Conservation (phyloP, 2,113 vertebrate species). For the Phyllostomus hastatus region DNA sequence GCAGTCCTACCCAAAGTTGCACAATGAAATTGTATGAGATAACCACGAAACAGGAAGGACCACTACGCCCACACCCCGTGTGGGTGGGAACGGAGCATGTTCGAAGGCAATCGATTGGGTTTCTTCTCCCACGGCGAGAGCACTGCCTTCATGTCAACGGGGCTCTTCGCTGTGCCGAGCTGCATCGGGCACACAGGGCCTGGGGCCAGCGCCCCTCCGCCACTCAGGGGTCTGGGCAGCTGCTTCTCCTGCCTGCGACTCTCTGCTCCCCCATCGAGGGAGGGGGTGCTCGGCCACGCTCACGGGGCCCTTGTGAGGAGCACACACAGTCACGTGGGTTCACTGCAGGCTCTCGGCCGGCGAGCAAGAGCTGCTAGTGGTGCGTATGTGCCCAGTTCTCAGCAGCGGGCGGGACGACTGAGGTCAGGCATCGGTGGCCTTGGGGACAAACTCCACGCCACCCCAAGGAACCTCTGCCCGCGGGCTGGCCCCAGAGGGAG, state of each 20-base stretch:
- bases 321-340: background rate
- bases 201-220: rapidly evolving
- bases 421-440: background rate
- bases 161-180: background rate
- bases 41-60: background rate
- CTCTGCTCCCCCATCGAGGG: background rate
- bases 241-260: background rate
- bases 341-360: too few relatives aligned
- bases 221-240: background rate
- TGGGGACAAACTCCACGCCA: background rate
- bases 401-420: too few relatives aligned
- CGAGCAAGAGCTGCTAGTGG: rapidly evolving
- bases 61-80: rapidly evolving
- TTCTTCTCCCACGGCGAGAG: background rate
- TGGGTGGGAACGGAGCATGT: background rate
- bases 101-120: rapidly evolving
- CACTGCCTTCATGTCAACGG: rapidly evolving
- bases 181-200: rapidly evolving
- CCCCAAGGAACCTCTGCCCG: background rate
- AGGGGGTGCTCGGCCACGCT: rapidly evolving
- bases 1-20: background rate
- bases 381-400: rapidly evolving
- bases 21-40: background rate
- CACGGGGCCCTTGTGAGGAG: too few relatives aligned
- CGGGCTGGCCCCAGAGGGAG: background rate